Conservation (phyloP, 1,140 invertebrate genomes). For the Teleopsis dalmanni region DNA sequence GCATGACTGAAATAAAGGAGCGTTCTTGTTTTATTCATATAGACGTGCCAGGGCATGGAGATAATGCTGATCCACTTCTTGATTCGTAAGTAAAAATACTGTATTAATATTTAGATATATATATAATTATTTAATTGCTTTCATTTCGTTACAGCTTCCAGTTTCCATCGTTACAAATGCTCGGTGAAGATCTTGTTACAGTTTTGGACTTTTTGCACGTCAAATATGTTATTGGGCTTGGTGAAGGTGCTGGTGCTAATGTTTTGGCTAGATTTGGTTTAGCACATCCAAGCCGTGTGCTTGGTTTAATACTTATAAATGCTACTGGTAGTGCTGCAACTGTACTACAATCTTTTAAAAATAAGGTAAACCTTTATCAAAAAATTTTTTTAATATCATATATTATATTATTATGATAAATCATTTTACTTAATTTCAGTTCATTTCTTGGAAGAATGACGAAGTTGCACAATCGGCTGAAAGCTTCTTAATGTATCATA, state of each 20-base stretch:
- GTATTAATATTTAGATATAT: not conserved
- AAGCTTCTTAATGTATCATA: slow-evolving; percentile 79
- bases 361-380: slow-evolving; percentile 63
- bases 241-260: slow-evolving; percentile 86
- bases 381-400: not conserved
- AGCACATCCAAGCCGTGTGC: slow-evolving; percentile 63
- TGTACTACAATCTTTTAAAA: slow-evolving; percentile 79
- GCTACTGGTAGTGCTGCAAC: slow-evolving; percentile 80
- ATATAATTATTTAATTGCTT: not conserved
- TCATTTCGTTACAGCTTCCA: slow-evolving; percentile 51
- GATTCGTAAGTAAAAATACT: slow-evolving; percentile 50
- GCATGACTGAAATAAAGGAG: slow-evolving; percentile 77
- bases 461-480: slow-evolving; percentile 70
- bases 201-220: slow-evolving; percentile 75
- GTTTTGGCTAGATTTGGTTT: slow-evolving; percentile 77
- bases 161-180: slow-evolving; percentile 73
- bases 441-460: slow-evolving; percentile 66
- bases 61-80: slow-evolving; percentile 62
- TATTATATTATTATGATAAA: slow-evolving; percentile 1
- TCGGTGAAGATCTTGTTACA: slow-evolving; percentile 76
- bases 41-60: slow-evolving; percentile 81
- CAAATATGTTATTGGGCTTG: slow-evolving; percentile 72
- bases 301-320: slow-evolving; percentile 79
- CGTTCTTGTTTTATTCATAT: slow-evolving; percentile 83
- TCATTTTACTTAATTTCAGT: slow-evolving; percentile 43